phyloP scores from a whole-genome alignment of 2,797 vertebrate genomes.

The Coregonus sp. region DNA sequence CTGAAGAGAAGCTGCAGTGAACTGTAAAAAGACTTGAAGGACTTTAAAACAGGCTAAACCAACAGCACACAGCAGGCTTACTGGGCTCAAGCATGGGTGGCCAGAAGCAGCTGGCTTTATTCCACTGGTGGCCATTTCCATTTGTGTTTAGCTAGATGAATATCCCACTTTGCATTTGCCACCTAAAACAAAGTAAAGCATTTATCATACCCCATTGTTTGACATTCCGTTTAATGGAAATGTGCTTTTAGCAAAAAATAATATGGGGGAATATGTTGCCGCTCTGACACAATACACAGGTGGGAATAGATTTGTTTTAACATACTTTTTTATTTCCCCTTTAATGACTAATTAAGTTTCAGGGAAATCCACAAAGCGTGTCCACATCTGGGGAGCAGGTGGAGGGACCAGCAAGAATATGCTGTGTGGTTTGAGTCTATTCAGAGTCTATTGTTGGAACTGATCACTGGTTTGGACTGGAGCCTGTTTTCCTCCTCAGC shows the following conservation, averaged over 20 bases:
- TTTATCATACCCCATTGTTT: neutral
- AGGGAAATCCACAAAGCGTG: conserved; percentile 17
- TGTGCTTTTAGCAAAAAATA: neutral
- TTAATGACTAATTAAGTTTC: conserved; percentile 36
- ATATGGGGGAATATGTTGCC: neutral
- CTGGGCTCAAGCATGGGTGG: conserved; percentile 3
- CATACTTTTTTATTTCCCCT: neutral
- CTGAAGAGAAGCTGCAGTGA: conserved; percentile 43
- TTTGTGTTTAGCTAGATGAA: neutral
- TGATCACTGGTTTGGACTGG: neutral
- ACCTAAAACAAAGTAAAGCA: neutral
- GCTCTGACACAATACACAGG: conserved; percentile 9
- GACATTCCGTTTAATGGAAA: neutral
- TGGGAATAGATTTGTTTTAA: conserved; percentile 8
- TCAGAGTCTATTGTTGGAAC: conserved; percentile 5
- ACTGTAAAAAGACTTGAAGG: conserved; percentile 47
- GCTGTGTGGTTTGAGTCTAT: neutral
- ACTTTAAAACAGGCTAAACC: conserved; percentile 26
- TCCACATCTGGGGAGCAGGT: conserved; percentile 40
- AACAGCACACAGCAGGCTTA: neutral
- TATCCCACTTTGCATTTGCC: neutral
- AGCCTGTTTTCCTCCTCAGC: conserved; percentile 18
- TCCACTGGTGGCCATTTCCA: neutral
- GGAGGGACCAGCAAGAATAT: neutral
- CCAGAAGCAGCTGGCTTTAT: conserved; percentile 3